A percentile compares a stretch with the other conserved stretches of the same genome.
Evolutionary conservation across 2,797 vertebrate species (phyloP).

Genomic region (Schizothorax lantsangensis): DNA sequence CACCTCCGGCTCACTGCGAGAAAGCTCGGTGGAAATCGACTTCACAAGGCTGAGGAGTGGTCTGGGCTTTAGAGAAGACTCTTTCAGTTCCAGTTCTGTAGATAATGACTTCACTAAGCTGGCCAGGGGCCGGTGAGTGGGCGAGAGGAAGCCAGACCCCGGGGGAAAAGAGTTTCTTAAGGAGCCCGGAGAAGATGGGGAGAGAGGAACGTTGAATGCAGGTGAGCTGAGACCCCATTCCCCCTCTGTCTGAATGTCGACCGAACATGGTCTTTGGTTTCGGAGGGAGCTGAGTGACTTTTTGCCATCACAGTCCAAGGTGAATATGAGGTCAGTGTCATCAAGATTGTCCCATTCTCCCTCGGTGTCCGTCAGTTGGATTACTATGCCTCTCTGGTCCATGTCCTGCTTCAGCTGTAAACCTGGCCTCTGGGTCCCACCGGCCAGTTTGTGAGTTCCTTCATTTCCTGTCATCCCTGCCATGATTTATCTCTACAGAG

Average conservation of each 20-base stretch:
- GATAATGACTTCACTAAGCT: constrained; percentile 85
- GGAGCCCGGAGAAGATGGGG: constrained; percentile 73
- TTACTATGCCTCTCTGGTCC: constrained; percentile 75
- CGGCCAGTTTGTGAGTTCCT: constrained; percentile 38
- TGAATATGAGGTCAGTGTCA: constrained; percentile 76
- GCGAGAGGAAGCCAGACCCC: constrained; percentile 71
- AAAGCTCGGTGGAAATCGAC: constrained; percentile 87
- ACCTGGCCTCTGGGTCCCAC: constrained; percentile 38
- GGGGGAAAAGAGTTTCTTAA: constrained; percentile 68
- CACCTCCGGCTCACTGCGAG: constrained; percentile 82
- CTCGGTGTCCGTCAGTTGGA: constrained; percentile 79
- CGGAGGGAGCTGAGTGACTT: constrained; percentile 63
- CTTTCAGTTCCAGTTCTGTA: constrained; percentile 80
- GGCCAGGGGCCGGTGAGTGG: constrained; percentile 73
- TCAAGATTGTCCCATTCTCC: constrained; percentile 76
- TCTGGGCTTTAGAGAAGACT: constrained; percentile 73
- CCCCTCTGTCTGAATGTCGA: constrained; percentile 62
- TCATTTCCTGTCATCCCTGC: constrained; percentile 70
- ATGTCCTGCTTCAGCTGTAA: constrained; percentile 48
- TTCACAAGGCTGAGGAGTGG: constrained; percentile 85
- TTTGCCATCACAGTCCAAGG: constrained; percentile 73
- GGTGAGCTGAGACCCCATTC: constrained; percentile 61
- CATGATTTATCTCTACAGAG: constrained; percentile 79
- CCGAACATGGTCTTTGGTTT: constrained; percentile 62
- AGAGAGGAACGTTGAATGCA: constrained; percentile 71